Conservation (phyloP, 2,888 invertebrate genomes). For the Pristionchus maxplancki region DNA sequence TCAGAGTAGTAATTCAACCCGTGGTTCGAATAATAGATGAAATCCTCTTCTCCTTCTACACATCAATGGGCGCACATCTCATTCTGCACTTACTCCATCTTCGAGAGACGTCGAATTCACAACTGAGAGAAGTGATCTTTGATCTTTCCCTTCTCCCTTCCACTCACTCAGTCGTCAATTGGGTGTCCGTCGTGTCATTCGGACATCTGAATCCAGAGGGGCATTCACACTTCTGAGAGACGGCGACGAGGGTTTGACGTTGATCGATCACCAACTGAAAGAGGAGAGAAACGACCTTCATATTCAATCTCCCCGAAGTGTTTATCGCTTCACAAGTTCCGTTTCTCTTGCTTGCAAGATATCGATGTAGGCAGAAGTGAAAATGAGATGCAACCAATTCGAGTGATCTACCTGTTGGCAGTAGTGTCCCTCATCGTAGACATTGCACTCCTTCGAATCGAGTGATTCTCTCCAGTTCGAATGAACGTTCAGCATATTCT, state of each 20-base stretch:
- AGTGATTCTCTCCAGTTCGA: conserved; percentile 21
- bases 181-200: conserved; percentile 36
- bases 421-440: conserved; percentile 47
- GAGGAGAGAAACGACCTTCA: background rate
- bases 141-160: background rate
- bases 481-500: conserved; percentile 36
- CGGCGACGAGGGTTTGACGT: conserved; percentile 36
- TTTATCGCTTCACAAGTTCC: background rate
- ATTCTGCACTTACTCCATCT: conserved; percentile 45
- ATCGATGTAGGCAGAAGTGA: no score
- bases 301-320: background rate
- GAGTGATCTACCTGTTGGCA: conserved; percentile 29
- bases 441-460: conserved; percentile 45
- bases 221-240: conserved; percentile 45
- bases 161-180: conserved; percentile 45
- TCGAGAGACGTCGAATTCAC: conserved; percentile 35
- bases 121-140: conserved; percentile 12
- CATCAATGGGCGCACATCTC: conserved; percentile 43
- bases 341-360: no score
- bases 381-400: background rate
- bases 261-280: conserved; percentile 50
- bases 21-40: background rate
- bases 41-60: conserved; percentile 10
- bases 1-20: background rate
- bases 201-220: conserved; percentile 48